Evolutionary conservation across 2,888 invertebrate species (phyloP).

Genomic region (Parnassius smintheus): DNA sequence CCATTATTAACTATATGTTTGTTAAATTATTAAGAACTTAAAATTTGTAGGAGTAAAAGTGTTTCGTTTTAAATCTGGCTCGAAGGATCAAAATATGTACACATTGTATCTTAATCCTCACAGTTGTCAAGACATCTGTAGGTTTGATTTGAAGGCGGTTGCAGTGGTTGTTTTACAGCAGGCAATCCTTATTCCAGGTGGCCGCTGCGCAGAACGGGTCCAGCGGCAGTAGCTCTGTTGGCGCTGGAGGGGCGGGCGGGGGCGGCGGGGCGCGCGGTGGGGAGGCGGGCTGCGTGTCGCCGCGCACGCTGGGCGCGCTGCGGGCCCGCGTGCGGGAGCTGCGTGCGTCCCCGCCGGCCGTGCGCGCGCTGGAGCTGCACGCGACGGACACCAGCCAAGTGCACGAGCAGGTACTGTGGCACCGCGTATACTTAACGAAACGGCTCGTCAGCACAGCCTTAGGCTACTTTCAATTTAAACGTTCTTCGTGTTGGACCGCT

Average conservation of each 20-base stretch:
- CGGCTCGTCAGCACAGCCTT: too few relatives aligned
- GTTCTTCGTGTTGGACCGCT: too few relatives aligned
- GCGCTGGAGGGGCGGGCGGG: conserved; percentile 17
- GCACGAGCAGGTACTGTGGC: conserved; percentile 78
- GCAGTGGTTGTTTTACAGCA: too few relatives aligned
- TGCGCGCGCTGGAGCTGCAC: conserved; percentile 87
- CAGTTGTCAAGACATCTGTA: too few relatives aligned
- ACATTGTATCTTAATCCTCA: background rate
- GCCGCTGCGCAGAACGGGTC: conserved; percentile 39
- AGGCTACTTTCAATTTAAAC: too few relatives aligned
- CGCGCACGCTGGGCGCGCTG: conserved; percentile 89
- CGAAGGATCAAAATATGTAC: background rate
- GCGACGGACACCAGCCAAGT: conserved; percentile 89
- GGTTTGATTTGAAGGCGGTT: too few relatives aligned
- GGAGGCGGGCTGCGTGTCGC: conserved; percentile 77
- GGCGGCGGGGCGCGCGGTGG: conserved; percentile 21
- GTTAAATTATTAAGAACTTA: background rate
- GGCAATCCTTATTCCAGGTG: conserved; percentile 36
- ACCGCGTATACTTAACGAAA: background rate
- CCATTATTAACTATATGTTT: background rate
- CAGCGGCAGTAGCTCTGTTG: conserved; percentile 9
- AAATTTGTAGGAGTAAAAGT: too few relatives aligned
- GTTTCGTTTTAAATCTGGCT: background rate
- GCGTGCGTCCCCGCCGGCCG: conserved; percentile 88
- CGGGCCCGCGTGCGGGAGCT: conserved; percentile 92